Evolutionary conservation across 2,888 invertebrate genomes (phyloP).

Genomic region (Epistrophe eligans): DNA sequence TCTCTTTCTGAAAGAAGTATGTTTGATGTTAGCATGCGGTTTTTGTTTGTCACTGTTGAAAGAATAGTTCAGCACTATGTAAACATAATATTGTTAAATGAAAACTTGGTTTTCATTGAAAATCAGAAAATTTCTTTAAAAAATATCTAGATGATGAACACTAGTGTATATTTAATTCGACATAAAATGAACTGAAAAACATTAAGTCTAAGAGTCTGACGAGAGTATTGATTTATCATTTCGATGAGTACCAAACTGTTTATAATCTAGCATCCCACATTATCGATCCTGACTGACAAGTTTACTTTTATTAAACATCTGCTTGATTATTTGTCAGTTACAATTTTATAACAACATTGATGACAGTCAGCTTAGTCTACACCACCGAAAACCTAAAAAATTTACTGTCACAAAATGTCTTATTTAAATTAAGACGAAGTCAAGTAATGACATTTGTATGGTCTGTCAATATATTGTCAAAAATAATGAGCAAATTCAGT

Average conservation of each 20-base stretch:
- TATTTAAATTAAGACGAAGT: no score
- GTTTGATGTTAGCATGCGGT: slow-evolving; percentile 29
- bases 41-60: slow-evolving; percentile 27
- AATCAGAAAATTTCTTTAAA: neutral
- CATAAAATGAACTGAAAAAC: neutral
- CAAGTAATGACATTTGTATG: no score
- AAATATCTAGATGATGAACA: neutral
- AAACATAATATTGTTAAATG: neutral
- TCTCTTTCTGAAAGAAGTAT: neutral
- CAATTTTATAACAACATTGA: no score
- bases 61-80: slow-evolving; percentile 17
- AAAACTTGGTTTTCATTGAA: neutral
- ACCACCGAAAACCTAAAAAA: no score
- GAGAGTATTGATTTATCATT: neutral
- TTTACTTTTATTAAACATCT: no score
- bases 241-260: neutral
- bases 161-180: neutral
- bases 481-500: no score
- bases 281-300: no score
- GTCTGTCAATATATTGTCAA: no score
- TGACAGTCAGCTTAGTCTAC: no score
- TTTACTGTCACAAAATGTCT: neutral
- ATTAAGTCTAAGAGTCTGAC: neutral
- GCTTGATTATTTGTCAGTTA: no score
- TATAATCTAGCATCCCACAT: no score